Percentiles rank a stretch among this genome's conserved stretches.
These are phyloP conservation scores for Pseudolycoriella hygida DNA, from an alignment of 2,888 invertebrate species.

Conservation along the genomic window DNA sequence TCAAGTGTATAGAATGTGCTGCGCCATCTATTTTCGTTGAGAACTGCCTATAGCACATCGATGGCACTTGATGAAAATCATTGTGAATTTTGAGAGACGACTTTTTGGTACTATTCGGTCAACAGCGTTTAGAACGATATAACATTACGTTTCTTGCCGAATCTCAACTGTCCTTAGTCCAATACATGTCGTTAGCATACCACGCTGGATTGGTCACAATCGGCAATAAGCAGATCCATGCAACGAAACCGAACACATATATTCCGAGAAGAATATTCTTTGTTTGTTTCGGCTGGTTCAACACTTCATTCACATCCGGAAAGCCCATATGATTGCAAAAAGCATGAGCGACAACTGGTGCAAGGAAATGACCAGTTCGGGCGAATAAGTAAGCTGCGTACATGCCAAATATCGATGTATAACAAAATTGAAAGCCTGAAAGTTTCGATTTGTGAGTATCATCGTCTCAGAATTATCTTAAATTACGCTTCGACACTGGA, in stretches of 20 bases:
- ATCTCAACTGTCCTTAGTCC: conserved; percentile 17
- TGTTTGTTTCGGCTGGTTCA: conserved; percentile 35
- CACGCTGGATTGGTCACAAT: conserved; percentile 55
- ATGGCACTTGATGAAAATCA: no score
- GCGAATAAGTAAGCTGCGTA: conserved; percentile 87
- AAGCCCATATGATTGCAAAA: conserved; percentile 97
- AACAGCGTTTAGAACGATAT: no score
- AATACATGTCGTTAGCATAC: conserved; percentile 42
- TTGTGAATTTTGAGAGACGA: no score
- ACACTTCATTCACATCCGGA: conserved; percentile 64
- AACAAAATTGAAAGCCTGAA: conserved; percentile 71
- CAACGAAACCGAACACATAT: conserved; percentile 55
- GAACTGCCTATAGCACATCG: no score
- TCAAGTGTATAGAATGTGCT: no score
- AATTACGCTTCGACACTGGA: no score
- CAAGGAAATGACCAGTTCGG: conserved; percentile 76
- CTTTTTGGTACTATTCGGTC: no score
- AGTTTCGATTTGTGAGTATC: conserved; percentile 14
- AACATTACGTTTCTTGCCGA: no score
- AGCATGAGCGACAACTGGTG: conserved; percentile 76
- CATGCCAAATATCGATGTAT: conserved; percentile 84
- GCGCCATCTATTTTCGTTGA: no score
- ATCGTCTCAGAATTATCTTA: conserved; percentile 5
- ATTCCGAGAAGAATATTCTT: conserved; percentile 42
- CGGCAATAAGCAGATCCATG: conserved; percentile 59